phyloP scores from a whole-genome alignment of 2,797 vertebrate genomes.

The Fundulus diaphanus region DNA sequence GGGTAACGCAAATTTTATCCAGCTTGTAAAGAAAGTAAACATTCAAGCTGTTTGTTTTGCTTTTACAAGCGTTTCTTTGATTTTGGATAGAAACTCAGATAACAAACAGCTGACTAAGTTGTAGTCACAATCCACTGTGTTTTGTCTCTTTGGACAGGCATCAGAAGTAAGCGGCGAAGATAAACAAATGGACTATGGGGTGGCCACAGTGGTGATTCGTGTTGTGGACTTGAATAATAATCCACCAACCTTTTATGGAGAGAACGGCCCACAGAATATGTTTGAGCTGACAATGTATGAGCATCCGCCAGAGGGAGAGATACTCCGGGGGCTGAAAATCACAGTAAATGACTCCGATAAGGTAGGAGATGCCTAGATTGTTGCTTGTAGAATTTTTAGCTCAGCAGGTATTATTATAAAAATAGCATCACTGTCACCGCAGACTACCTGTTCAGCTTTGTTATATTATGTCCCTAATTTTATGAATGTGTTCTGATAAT shows the following conservation, averaged over 20 bases:
- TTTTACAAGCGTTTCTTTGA: neutral
- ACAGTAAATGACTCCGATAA: constrained; percentile 96
- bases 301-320: constrained; percentile 94
- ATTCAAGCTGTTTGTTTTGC: neutral
- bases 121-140: neutral
- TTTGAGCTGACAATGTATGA: constrained; percentile 95
- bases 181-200: constrained; percentile 68
- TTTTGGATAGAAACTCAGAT: neutral
- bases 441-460: constrained; percentile 1
- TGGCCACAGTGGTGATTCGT: constrained; percentile 86
- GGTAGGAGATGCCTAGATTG: constrained; percentile 71
- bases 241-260: constrained; percentile 93
- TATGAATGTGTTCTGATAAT: constrained; percentile 34
- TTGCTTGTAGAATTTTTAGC: neutral
- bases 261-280: constrained; percentile 88
- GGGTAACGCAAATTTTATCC: constrained; percentile 75
- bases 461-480: constrained; percentile 41
- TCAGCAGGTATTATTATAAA: constrained; percentile 1
- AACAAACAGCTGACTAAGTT: neutral
- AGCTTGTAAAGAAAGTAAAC: neutral
- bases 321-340: constrained; percentile 92
- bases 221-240: constrained; percentile 97
- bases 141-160: constrained; percentile 78
- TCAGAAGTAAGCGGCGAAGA: constrained; percentile 84
- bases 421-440: neutral